Conservation (phyloP, 2,113 vertebrate genomes). For the Narcine bancroftii region DNA sequence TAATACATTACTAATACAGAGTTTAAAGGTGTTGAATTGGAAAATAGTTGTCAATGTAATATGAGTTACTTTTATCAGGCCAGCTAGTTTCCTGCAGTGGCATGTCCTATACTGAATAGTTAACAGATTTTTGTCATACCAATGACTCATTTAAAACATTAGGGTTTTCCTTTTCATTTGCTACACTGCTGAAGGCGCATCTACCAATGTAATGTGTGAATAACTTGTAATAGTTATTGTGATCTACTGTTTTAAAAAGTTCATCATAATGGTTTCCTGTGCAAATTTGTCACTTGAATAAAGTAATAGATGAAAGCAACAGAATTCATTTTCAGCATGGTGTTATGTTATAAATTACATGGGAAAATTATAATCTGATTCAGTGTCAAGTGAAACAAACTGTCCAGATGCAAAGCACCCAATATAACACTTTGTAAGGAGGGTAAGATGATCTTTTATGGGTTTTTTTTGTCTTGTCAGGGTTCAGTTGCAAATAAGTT, state of each 20-base stretch:
- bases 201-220: background rate
- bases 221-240: background rate
- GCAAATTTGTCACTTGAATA: background rate
- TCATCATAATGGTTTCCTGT: background rate
- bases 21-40: background rate
- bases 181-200: background rate
- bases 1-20: background rate
- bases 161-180: background rate
- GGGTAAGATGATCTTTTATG: too few species aligned
- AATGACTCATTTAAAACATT: background rate
- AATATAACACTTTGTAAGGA: background rate
- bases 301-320: background rate
- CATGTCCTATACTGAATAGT: background rate
- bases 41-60: background rate
- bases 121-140: background rate
- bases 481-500: conserved; percentile 96
- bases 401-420: background rate
- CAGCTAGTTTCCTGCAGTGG: background rate
- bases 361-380: background rate
- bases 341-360: background rate
- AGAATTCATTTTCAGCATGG: background rate
- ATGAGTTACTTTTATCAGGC: background rate
- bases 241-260: background rate
- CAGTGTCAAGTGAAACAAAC: background rate
- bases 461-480: conserved; percentile 50